Conservation (phyloP, 2,888 invertebrate genomes). For the Fragum whitleyi region DNA sequence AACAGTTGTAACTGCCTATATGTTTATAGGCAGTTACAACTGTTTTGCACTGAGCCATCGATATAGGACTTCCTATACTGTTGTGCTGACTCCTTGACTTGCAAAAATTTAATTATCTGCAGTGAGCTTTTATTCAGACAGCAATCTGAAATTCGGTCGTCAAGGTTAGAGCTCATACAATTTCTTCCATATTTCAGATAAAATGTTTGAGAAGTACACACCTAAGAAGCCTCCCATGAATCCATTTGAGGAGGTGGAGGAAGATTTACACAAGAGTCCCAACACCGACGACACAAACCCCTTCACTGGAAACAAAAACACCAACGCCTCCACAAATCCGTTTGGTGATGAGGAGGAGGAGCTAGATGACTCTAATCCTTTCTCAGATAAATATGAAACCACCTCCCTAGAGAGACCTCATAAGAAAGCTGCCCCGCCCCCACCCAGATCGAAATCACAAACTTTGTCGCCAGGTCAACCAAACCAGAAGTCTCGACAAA, state of each 20-base stretch:
- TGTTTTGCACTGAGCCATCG: too few relatives aligned
- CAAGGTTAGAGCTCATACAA: too few relatives aligned
- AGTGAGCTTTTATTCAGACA: too few relatives aligned
- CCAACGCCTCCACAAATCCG: conserved; percentile 41
- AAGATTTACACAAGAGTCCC: conserved; percentile 56
- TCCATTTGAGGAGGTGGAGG: conserved; percentile 76
- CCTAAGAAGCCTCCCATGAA: conserved; percentile 67
- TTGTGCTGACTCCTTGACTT: too few relatives aligned
- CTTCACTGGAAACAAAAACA: conserved; percentile 56
- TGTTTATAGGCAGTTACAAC: too few relatives aligned
- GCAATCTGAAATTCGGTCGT: too few relatives aligned
- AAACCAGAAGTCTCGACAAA: conserved; percentile 13
- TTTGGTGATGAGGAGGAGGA: conserved; percentile 47
- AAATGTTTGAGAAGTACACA: conserved; percentile 59
- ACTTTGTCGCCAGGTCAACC: conserved; percentile 29
- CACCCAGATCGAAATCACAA: conserved; percentile 53
- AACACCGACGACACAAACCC: conserved; percentile 58
- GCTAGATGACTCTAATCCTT: conserved; percentile 48
- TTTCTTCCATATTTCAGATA: conserved; percentile 44
- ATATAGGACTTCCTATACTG: too few relatives aligned
- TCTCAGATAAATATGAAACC: conserved; percentile 42
- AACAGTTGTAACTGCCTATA: too few relatives aligned
- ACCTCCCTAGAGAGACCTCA: conserved; percentile 49
- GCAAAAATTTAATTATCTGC: too few relatives aligned
- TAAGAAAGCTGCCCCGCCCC: conserved; percentile 50